Base-by-base conservation (phyloP, 2,888 invertebrate genomes). In the Tiphia femorata region DNA sequence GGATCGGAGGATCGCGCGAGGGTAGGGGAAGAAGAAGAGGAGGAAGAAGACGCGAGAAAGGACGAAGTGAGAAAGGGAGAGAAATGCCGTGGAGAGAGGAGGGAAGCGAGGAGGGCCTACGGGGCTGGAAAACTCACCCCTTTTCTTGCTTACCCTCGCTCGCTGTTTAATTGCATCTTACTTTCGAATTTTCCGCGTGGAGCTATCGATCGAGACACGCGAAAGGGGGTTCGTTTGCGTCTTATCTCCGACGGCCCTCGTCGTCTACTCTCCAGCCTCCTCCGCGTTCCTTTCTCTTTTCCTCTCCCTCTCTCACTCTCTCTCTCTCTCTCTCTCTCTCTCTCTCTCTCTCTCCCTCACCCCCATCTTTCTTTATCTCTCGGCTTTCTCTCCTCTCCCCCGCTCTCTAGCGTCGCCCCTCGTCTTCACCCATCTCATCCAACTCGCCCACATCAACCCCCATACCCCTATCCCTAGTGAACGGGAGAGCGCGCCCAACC, bases 141-240 rank as follows among this genome's bases (percentile, higher is more conserved):
- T 83, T 83, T 83, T 82, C 81, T 82, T 82, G 80, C 82, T 81
- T 82, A 82, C 82, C 81, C 82, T 81, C 80, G 80, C 68, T 76
- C 79, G 79, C 82, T 82, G 83, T 83, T 83, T 83, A 83, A 83
- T 83, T 83, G 83, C 83, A 83, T 83, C 83, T 83, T 83, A 83
- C 83, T 83, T 83, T 83, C 83, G 83, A 83, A 83, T 83, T 83
- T 83, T 83, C 83, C 81, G 83, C 82, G 82, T 80, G 82, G 80
- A 79, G 81, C 79, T 83, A 83, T 83, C 82, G 83, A 83, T 83
- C 83, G 83, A 80, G 81, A 78, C 80, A 79, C 79, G 74, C 69
- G 70, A 69, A 73, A 70, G 73, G 73, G 73, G 77, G 74, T 82
- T 83, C 82, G 81, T 83, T 83, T 83, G 81, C 82, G 81, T 82